Evolutionary conservation across 2,797 vertebrate species (phyloP), one percentile per base, ranked within the genome.

Genomic region (Capromys pilorides): DNA sequence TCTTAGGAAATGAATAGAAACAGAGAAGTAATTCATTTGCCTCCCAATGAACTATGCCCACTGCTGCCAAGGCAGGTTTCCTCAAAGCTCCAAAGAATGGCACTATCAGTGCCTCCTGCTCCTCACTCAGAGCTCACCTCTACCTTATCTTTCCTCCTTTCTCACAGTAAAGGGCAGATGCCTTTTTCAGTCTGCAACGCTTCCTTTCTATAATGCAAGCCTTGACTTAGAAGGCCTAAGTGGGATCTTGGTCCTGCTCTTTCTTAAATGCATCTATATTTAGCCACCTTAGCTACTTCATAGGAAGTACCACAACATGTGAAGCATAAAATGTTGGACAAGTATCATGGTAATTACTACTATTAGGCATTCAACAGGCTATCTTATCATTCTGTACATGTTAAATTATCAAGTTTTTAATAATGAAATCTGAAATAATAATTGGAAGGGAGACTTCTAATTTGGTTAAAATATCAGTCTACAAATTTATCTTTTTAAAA

Each of bases 401-500:
- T 59, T 95, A 84, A 95, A 39, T 24, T 89, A 91, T 14, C 82
- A 85, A 82, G 12, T 69, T 22, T 57, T 94, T 22, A 81, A 93
- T 3, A 64, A 14, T 77, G 54, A 93, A 95, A 81, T 62, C 13
- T 87, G 16, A 95, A 90, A 90, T 82, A 88, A 1, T 57, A 57
- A 31, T 73, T 90, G 71, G 16, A 96, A 93, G 59, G 14, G 12
- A 21, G 33, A 22, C n/a, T 73, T 59, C 13, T 81, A 41, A 86
- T 59, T 13, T 84, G 26, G 33, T 67, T 89, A 75, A 81, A 96
- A 93, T 85, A 39, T 88, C 9, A 80, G 18, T 73, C 19, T 79
- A 78, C 66, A 85, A 57, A 77, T 66, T 92, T 94, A 80, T 90
- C 71, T 95, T 95, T 49, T 45, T 85, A 85, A 62, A 90, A 93